Percentiles rank a stretch among this genome's conserved stretches.
These are phyloP conservation scores for Odontesthes bonariensis DNA, from an alignment of 2,113 vertebrate genomes.

Conservation along the genomic window DNA sequence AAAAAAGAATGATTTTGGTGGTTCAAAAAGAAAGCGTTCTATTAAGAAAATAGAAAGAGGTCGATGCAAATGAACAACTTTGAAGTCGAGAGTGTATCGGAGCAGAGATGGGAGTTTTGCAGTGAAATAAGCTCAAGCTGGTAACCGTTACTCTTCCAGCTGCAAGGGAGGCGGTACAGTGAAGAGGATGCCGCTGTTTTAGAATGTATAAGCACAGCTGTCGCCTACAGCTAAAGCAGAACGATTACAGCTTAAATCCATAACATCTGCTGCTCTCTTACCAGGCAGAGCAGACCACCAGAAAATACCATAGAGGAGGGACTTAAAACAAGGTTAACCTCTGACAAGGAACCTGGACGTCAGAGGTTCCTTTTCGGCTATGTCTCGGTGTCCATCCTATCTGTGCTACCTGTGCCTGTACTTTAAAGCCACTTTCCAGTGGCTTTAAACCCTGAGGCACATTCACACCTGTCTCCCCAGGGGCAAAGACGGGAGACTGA, in stretches of 20 bases:
- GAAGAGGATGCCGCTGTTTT: conserved; percentile 56
- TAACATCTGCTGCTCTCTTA: conserved; percentile 71
- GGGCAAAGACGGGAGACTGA: conserved; percentile 28
- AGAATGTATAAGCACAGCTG: conserved; percentile 73
- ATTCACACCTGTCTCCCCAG: conserved; percentile 11
- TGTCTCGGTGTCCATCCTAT: conserved; percentile 41
- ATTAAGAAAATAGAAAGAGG: conserved; percentile 39
- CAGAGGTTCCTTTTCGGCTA: conserved; percentile 16
- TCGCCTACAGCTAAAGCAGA: conserved; percentile 66
- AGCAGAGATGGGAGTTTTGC: conserved; percentile 49
- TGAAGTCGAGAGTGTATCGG: conserved; percentile 21
- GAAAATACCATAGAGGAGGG: conserved; percentile 38
- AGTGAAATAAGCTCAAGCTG: conserved; percentile 42
- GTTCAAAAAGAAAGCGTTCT: conserved; percentile 45
- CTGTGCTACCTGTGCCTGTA: conserved; percentile 41
- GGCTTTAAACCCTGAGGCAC: conserved; percentile 37
- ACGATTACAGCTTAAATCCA: conserved; percentile 69
- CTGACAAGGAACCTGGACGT: too few relatives aligned
- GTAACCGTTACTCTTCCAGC: conserved; percentile 48
- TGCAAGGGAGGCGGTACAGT: conserved; percentile 18
- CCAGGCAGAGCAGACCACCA: conserved; percentile 22
- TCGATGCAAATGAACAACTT: conserved; percentile 54
- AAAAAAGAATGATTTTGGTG: conserved; percentile 44
- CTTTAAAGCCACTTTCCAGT: conserved; percentile 41
- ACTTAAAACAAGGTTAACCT: conserved; percentile 53